A percentile compares a stretch with the other conserved stretches of the same genome.
Evolutionary conservation across 2,888 invertebrate genomes (phyloP).

Genomic region (Sphaerophoria taeniata): DNA sequence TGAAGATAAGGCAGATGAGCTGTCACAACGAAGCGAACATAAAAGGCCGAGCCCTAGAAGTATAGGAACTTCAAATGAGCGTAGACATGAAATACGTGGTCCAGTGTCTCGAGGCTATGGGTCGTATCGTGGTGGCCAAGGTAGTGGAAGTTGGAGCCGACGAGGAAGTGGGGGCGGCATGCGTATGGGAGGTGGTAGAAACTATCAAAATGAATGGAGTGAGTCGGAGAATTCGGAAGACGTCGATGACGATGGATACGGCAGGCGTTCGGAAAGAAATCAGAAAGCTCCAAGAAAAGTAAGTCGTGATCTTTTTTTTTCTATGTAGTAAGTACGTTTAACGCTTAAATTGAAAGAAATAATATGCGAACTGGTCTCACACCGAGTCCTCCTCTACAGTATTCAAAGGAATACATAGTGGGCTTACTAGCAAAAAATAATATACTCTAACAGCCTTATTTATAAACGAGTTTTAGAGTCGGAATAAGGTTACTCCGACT

Average conservation of each 20-base stretch:
- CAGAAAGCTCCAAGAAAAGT: conserved; percentile 82
- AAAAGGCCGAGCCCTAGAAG: conserved; percentile 82
- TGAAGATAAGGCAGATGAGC: conserved; percentile 56
- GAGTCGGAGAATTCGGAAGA: conserved; percentile 89
- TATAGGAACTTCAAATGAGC: conserved; percentile 80
- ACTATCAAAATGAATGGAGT: conserved; percentile 83
- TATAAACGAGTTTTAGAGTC: too few relatives aligned
- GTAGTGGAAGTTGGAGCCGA: conserved; percentile 81
- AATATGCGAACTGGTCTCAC: too few relatives aligned
- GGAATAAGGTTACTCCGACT: too few relatives aligned
- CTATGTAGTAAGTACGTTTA: background rate
- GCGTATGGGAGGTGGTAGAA: conserved; percentile 78
- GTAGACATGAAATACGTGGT: conserved; percentile 83
- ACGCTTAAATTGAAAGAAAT: background rate
- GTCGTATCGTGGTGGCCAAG: conserved; percentile 84
- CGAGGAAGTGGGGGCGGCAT: conserved; percentile 81
- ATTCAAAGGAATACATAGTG: too few relatives aligned
- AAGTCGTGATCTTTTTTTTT: background rate
- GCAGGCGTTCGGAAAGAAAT: conserved; percentile 85
- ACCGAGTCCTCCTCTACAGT: too few relatives aligned
- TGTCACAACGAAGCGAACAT: conserved; percentile 75
- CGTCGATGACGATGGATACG: conserved; percentile 88
- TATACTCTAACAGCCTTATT: too few relatives aligned
- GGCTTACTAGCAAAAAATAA: too few relatives aligned
- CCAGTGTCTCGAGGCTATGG: conserved; percentile 80